These are phyloP conservation scores for Pedetes capensis DNA, from an alignment of 2,113 vertebrate genomes.

Conservation along the genomic window DNA sequence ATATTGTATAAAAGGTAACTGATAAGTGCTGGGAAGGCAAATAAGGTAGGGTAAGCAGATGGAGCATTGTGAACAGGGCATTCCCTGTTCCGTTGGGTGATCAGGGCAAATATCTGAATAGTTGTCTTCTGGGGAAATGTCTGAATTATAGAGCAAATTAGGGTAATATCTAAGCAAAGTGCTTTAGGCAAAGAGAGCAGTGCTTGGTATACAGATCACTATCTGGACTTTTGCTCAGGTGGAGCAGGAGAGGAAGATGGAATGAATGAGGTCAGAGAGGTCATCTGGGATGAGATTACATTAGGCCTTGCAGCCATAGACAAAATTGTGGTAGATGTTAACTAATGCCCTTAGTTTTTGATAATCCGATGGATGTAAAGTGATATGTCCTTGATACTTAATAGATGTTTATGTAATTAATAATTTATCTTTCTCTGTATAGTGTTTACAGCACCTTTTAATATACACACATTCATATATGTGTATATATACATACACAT, in stretches of 20 bases:
- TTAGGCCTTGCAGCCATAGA: neutral
- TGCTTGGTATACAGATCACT: neutral
- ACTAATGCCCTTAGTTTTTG: neutral
- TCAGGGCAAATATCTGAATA: neutral
- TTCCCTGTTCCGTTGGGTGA: neutral
- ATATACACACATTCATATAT: neutral
- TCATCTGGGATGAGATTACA: neutral
- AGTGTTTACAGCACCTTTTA: conserved; percentile 17
- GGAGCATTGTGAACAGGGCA: neutral
- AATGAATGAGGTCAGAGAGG: neutral
- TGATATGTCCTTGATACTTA: neutral
- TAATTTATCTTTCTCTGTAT: neutral
- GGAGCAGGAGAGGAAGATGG: neutral
- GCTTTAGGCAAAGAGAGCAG: neutral
- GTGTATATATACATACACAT: neutral
- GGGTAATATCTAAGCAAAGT: neutral
- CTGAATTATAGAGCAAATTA: neutral
- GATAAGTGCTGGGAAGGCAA: neutral
- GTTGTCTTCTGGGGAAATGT: neutral
- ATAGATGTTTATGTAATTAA: neutral
- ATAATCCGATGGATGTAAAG: neutral
- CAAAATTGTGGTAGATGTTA: neutral
- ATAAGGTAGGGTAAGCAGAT: neutral
- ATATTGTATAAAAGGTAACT: neutral
- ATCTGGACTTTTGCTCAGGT: neutral